Evolutionary conservation across 2,888 invertebrate species (phyloP).

Genomic region (Pristionchus fissidentatus): DNA sequence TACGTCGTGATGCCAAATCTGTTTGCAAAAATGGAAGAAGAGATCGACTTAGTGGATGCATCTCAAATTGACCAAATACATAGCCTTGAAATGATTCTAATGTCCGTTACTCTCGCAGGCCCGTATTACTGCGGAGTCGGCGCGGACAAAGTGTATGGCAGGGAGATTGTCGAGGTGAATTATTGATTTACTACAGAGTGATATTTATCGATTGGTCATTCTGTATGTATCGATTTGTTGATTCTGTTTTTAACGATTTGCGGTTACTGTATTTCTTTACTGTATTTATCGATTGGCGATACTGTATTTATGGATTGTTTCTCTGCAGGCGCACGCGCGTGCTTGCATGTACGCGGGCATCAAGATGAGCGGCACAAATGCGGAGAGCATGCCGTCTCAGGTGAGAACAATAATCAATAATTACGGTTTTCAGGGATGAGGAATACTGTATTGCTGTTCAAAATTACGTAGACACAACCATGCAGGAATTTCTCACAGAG

Average conservation of each 20-base stretch:
- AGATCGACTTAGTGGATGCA: no score
- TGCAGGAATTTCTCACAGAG: no score
- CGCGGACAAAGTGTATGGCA: constrained; percentile 91
- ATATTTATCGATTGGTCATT: neutral
- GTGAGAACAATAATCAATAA: constrained; percentile 42
- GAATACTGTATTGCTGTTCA: neutral
- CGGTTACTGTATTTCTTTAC: neutral
- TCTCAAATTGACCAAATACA: no score
- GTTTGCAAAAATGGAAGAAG: no score
- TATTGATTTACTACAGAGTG: no score
- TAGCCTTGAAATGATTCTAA: no score
- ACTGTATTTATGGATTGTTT: constrained; percentile 91
- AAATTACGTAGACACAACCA: no score
- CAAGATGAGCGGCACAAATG: constrained; percentile 92
- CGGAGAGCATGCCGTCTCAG: constrained; percentile 88
- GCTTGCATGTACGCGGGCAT: constrained; percentile 88
- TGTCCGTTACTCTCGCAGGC: no score
- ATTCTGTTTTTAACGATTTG: constrained; percentile 8
- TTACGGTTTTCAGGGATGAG: neutral
- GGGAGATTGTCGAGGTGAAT: constrained; percentile 87
- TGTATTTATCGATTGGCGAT: constrained; percentile 77
- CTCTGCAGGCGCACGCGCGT: constrained; percentile 85
- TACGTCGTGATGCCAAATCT: no score
- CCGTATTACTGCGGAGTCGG: constrained; percentile 99
- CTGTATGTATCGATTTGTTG: neutral